Percentiles rank a stretch among this genome's conserved stretches.
These are phyloP conservation scores for Accipiter virgatus DNA, from an alignment of 2,113 vertebrate genomes.

Conservation along the genomic window DNA sequence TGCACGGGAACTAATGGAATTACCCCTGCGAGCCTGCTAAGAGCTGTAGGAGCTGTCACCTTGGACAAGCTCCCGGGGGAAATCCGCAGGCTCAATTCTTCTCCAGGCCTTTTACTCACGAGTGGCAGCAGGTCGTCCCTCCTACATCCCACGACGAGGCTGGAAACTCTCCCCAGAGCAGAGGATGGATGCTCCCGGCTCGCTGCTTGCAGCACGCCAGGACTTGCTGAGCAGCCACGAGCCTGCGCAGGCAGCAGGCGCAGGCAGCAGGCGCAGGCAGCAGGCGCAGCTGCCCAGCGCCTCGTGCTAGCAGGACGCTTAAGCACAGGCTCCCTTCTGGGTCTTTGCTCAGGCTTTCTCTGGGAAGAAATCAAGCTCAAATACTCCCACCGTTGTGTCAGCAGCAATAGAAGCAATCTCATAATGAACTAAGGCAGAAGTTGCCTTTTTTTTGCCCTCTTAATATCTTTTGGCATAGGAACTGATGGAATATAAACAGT, in stretches of 20 bases:
- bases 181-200: not conserved
- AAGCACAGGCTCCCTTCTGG: not conserved
- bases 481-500: not conserved
- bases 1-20: not conserved
- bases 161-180: not conserved
- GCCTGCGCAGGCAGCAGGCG: rapidly evolving
- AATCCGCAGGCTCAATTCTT: not conserved
- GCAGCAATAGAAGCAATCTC: not conserved
- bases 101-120: not conserved
- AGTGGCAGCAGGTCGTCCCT: not conserved
- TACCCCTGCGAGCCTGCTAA: not conserved
- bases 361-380: not conserved
- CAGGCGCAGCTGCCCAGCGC: rapidly evolving
- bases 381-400: not conserved
- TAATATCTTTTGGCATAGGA: not conserved
- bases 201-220: not conserved
- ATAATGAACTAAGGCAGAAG: not conserved
- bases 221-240: not conserved
- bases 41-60: not conserved
- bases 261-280: not conserved
- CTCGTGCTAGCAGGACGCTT: not conserved
- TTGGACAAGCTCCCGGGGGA: not conserved
- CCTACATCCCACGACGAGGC: not conserved
- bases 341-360: not conserved
- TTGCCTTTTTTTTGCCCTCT: no score